Conservation (phyloP, 2,113 vertebrate genomes). For the Colaptes auratus region DNA sequence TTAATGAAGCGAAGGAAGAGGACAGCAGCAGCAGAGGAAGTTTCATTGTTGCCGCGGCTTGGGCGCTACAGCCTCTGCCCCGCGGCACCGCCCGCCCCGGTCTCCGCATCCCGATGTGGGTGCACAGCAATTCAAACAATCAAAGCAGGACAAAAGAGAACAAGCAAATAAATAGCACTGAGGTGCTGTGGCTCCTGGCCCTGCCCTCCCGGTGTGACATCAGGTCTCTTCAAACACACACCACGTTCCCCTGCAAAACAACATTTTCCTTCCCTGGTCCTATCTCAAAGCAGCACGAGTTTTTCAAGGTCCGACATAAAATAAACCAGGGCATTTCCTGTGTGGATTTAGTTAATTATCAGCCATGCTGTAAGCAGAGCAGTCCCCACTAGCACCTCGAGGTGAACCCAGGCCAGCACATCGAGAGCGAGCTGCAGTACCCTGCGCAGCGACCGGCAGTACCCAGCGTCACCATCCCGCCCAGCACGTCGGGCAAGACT, state of each 20-base stretch:
- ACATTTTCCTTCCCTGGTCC: slow-evolving; percentile 46
- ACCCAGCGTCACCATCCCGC: neutral
- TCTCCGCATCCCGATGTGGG: neutral
- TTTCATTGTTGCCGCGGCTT: slow-evolving; percentile 42
- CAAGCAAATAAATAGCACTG: slow-evolving; percentile 31
- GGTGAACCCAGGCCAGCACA: neutral
- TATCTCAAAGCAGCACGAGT: slow-evolving; percentile 45
- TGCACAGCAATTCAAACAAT: slow-evolving; percentile 26
- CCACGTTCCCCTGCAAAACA: slow-evolving; percentile 34
- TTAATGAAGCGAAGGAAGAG: slow-evolving; percentile 40
- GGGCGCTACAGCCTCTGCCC: neutral
- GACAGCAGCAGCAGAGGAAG: slow-evolving; percentile 45
- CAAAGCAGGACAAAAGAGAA: neutral
- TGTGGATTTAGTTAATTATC: slow-evolving; percentile 52
- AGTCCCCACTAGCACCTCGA: neutral
- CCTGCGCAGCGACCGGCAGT: neutral
- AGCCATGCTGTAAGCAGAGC: neutral
- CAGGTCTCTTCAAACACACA: slow-evolving; percentile 37
- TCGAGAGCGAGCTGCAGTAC: neutral
- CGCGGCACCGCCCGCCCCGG: neutral
- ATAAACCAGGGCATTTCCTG: slow-evolving; percentile 59
- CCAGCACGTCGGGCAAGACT: neutral
- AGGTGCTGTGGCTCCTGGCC: slow-evolving; percentile 8
- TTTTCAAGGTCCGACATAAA: slow-evolving; percentile 44
- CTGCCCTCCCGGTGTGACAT: slow-evolving; percentile 23